Evolutionary conservation across 1,140 invertebrate species (phyloP).

Genomic region (Drosophila kurseongensis): DNA sequence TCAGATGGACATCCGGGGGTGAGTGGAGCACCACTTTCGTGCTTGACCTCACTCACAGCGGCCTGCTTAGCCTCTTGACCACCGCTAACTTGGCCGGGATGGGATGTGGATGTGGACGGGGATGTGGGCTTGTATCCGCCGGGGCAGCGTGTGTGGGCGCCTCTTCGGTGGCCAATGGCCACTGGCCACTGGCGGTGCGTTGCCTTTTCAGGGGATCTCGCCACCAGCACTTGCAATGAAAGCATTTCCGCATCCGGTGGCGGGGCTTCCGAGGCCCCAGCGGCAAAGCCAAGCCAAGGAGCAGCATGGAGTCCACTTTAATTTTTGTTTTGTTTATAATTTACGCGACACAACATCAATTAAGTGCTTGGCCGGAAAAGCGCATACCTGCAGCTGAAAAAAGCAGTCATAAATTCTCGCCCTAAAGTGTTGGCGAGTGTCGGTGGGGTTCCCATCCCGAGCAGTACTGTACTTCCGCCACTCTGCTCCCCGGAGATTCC

Average conservation of each 20-base stretch:
- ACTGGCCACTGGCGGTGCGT: conserved; percentile 26
- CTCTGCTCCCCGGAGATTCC: conserved; percentile 10
- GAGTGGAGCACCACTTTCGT: conserved; percentile 68
- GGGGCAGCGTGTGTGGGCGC: conserved; percentile 23
- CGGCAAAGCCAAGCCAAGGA: conserved; percentile 27
- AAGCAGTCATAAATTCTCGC: conserved; percentile 78
- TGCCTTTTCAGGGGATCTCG: conserved; percentile 63
- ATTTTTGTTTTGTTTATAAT: conserved; percentile 84
- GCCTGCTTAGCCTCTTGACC: conserved; percentile 76
- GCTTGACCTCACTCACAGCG: conserved; percentile 73
- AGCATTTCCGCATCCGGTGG: conserved; percentile 78
- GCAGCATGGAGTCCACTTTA: conserved; percentile 71
- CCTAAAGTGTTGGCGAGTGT: conserved; percentile 72
- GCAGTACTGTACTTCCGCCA: conserved; percentile 12
- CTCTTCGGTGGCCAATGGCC: conserved; percentile 3
- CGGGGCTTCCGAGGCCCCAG: conserved; percentile 40
- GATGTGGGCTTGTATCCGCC: background rate
- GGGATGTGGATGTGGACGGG: conserved; percentile 1
- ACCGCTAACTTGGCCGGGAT: conserved; percentile 16
- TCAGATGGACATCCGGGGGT: conserved; percentile 64
- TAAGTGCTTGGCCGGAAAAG: conserved; percentile 81
- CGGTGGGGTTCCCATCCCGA: conserved; percentile 13
- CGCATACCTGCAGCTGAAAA: conserved; percentile 81
- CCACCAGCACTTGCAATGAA: conserved; percentile 74
- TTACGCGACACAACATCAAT: conserved; percentile 83